Percentiles rank a stretch among this genome's conserved stretches.
These are phyloP conservation scores for Rhinoraja longicauda DNA, from an alignment of 2,797 vertebrate genomes.

Conservation along the genomic window DNA sequence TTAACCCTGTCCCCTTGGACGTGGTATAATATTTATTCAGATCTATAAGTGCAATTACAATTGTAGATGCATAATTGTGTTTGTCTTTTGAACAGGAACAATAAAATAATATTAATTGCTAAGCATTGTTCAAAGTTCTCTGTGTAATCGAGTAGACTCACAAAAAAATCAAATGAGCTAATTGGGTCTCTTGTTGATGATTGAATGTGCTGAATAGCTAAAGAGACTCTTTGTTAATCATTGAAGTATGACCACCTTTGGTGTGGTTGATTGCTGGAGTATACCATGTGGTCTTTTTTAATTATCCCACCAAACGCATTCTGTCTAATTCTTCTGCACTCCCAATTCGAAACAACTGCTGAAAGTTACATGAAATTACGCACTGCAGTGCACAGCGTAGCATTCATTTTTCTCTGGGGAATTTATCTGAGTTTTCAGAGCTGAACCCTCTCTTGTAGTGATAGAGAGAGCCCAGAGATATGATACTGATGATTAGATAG, in stretches of 20 bases:
- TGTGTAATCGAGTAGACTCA: neutral
- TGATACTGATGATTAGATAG: neutral
- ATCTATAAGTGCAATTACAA: conserved; percentile 13
- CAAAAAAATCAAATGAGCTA: conserved; percentile 34
- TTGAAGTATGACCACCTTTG: conserved; percentile 16
- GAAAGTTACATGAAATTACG: neutral
- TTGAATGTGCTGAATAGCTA: conserved; percentile 24
- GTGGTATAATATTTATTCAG: neutral
- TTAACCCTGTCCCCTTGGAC: conserved; percentile 7
- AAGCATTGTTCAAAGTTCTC: neutral
- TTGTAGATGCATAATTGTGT: conserved; percentile 9
- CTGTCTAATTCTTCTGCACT: neutral
- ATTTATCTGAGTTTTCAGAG: neutral
- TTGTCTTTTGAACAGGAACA: conserved; percentile 27
- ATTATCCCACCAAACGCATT: conserved; percentile 24
- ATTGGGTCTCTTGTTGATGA: conserved; percentile 36
- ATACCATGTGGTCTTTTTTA: neutral
- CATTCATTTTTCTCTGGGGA: neutral
- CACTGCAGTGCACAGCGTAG: neutral
- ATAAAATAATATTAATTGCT: conserved; percentile 34
- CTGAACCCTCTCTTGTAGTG: neutral
- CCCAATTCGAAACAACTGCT: neutral
- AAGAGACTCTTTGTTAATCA: conserved; percentile 11
- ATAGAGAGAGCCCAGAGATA: neutral
- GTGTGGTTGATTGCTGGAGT: conserved; percentile 16